Evolutionary conservation across 1,140 invertebrate genomes (phyloP).

Genomic region (Nilaparvata lugens): DNA sequence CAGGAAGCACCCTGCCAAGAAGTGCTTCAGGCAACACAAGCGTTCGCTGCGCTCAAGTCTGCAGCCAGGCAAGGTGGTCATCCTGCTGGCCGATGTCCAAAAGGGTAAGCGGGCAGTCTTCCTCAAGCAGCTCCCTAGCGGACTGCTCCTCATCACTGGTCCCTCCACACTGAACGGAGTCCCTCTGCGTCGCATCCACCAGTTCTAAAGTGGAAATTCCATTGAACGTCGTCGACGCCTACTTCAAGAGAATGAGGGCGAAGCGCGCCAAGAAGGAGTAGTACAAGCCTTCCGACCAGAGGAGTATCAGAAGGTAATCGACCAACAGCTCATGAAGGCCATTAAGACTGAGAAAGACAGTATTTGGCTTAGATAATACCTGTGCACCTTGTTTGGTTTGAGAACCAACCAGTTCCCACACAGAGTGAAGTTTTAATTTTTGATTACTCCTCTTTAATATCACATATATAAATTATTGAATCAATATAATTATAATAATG

Average conservation of each 20-base stretch:
- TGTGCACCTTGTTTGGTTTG: conserved; percentile 85
- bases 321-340: conserved; percentile 69
- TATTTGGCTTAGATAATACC: conserved; percentile 80
- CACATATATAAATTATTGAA: too few relatives aligned
- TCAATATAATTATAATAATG: too few relatives aligned
- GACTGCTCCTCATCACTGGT: conserved; percentile 88
- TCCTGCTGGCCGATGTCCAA: conserved; percentile 88
- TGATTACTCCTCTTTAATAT: neutral
- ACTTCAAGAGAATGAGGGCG: conserved; percentile 74
- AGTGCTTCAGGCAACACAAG: conserved; percentile 67
- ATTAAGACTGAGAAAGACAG: conserved; percentile 77
- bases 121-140: conserved; percentile 80
- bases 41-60: conserved; percentile 64
- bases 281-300: conserved; percentile 78
- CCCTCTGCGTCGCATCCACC: conserved; percentile 88
- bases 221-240: conserved; percentile 79
- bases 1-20: conserved; percentile 46
- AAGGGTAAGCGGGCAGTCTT: conserved; percentile 88
- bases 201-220: conserved; percentile 81
- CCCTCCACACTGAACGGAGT: conserved; percentile 41
- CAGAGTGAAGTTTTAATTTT: conserved; percentile 84
- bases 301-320: conserved; percentile 91
- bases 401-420: conserved; percentile 92
- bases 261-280: conserved; percentile 66
- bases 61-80: conserved; percentile 84